Evolutionary conservation across 1,140 invertebrate genomes (phyloP).

Genomic region (Drosophila prosaltans): DNA sequence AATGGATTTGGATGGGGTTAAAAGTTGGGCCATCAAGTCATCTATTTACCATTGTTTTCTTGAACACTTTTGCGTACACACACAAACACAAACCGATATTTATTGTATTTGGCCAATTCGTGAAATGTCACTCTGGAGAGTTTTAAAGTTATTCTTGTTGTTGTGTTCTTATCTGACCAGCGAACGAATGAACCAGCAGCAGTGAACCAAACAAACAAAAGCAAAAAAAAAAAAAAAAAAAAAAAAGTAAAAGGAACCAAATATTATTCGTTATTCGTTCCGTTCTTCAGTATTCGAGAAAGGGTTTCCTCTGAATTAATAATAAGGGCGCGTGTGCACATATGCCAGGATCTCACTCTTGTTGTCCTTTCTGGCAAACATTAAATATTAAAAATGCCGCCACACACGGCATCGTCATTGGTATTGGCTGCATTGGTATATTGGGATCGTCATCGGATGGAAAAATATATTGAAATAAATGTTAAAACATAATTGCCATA

Average conservation of each 20-base stretch:
- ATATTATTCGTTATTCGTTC: slow-evolving; percentile 52
- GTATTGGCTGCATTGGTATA: slow-evolving; percentile 8
- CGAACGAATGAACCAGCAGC: too few species aligned
- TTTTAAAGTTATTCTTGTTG: slow-evolving; percentile 57
- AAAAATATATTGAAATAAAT: slow-evolving; percentile 81
- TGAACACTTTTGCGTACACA: not conserved
- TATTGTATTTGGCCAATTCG: slow-evolving; percentile 80
- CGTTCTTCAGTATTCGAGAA: slow-evolving; percentile 10
- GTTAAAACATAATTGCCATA: slow-evolving; percentile 80
- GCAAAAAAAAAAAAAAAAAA: not conserved
- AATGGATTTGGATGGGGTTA: slow-evolving; percentile 34
- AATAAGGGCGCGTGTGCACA: slow-evolving; percentile 62
- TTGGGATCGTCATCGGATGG: slow-evolving; percentile 1
- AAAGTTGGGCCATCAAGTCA: slow-evolving; percentile 26
- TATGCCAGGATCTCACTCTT: slow-evolving; percentile 44
- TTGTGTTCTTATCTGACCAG: slow-evolving; percentile 34
- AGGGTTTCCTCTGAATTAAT: slow-evolving; percentile 66
- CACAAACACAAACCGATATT: slow-evolving; percentile 35
- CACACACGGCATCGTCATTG: slow-evolving; percentile 61
- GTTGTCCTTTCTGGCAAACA: slow-evolving; percentile 20
- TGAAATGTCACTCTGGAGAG: slow-evolving; percentile 82
- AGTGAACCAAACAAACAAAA: not conserved
- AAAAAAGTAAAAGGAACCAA: not conserved
- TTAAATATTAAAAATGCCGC: slow-evolving; percentile 79
- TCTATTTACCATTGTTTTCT: slow-evolving; percentile 25